Evolutionary conservation across 64 coral and sea anemone species (phyloP).

Genomic region (Trachythela sp.): DNA sequence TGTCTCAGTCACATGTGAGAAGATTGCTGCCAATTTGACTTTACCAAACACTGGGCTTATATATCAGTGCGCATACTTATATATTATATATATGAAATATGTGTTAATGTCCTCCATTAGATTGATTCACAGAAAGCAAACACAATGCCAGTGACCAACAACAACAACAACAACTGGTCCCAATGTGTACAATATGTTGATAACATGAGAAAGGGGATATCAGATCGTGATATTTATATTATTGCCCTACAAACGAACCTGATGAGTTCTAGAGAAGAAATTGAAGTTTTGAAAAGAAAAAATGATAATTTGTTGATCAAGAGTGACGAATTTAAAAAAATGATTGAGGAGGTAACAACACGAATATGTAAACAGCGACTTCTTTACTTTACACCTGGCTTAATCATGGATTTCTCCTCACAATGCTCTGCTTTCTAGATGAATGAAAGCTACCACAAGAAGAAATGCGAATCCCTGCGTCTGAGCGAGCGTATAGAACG

Average conservation of each 20-base stretch:
- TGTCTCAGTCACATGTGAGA: too few species aligned
- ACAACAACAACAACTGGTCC: background rate
- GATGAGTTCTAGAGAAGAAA: background rate
- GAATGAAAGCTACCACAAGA: background rate
- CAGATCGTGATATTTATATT: conserved; percentile 20
- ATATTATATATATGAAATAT: too few species aligned
- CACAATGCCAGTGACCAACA: background rate
- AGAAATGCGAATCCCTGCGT: conserved; percentile 19
- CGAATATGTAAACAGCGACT: too few species aligned
- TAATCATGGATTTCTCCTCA: too few species aligned
- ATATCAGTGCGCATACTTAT: too few species aligned
- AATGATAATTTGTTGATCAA: background rate
- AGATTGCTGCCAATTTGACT: too few species aligned
- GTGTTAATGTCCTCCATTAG: background rate
- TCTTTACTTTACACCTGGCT: too few species aligned
- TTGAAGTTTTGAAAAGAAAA: background rate
- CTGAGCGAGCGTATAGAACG: background rate
- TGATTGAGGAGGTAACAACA: conserved; percentile 10
- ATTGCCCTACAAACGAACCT: conserved; percentile 4
- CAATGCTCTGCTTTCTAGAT: background rate
- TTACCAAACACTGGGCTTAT: too few species aligned
- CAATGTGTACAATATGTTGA: background rate
- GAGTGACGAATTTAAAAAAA: background rate
- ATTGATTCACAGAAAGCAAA: background rate
- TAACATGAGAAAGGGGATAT: background rate